A percentile compares a stretch with the other conserved stretches of the same genome.
These are phyloP conservation scores for Paramormyrops kingsleyae DNA, from an alignment of 2,113 vertebrate species.

Conservation along the genomic window DNA sequence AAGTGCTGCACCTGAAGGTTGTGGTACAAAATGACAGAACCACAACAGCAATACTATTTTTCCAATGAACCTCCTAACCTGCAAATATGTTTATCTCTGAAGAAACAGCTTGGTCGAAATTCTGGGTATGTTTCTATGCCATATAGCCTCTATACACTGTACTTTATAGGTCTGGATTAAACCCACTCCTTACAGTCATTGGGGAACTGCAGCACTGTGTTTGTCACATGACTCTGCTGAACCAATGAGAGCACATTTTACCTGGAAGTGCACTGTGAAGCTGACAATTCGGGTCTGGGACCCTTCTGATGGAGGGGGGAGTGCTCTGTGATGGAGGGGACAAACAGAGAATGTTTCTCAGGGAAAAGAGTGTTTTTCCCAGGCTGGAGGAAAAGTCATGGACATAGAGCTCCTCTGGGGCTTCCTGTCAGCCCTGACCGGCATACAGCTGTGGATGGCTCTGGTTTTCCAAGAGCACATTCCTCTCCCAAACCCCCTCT, in stretches of 20 bases:
- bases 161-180: background rate
- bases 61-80: background rate
- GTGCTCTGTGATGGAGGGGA: background rate
- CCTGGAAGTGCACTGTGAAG: background rate
- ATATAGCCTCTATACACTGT: background rate
- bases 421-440: background rate
- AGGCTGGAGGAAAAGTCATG: background rate
- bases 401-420: background rate
- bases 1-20: background rate
- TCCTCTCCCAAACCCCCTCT: background rate
- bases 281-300: background rate
- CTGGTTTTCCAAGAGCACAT: background rate
- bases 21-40: background rate
- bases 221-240: background rate
- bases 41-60: background rate
- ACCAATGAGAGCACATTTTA: background rate
- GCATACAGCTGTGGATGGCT: background rate
- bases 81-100: background rate
- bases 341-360: background rate
- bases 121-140: background rate
- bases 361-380: background rate
- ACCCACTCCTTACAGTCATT: background rate
- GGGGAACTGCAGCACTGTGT: background rate
- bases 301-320: background rate
- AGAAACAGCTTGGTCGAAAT: background rate